Conservation (phyloP, 2,797 vertebrate genomes). For the Gorsachius magnificus region DNA sequence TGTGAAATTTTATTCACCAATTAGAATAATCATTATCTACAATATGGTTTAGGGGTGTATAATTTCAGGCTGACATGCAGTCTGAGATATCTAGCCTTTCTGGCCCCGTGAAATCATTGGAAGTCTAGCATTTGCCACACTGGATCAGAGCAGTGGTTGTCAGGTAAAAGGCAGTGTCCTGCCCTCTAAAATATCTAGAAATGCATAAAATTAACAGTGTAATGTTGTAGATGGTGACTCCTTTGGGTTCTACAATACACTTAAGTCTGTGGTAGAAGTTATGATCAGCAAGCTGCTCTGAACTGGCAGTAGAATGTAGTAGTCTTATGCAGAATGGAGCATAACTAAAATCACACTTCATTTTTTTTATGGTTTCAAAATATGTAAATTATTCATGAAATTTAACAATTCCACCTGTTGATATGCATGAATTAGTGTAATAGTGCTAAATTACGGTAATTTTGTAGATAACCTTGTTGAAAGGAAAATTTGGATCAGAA, state of each 20-base stretch:
- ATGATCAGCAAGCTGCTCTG: neutral
- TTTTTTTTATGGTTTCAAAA: neutral
- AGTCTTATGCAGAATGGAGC: neutral
- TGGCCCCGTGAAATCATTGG: neutral
- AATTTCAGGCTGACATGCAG: neutral
- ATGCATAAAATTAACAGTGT: neutral
- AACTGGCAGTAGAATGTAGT: neutral
- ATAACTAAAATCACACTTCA: neutral
- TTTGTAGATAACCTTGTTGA: neutral
- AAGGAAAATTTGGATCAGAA: neutral
- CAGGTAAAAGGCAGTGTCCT: neutral
- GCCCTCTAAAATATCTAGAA: neutral
- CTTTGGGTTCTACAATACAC: neutral
- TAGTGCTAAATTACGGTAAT: neutral
- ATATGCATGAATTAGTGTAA: neutral
- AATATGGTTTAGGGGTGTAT: neutral
- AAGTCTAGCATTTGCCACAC: neutral
- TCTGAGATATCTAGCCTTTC: neutral
- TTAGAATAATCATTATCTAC: neutral
- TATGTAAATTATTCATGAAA: neutral
- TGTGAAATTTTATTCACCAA: neutral
- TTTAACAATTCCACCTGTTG: neutral
- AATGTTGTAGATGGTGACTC: neutral
- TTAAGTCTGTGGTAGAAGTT: rapidly evolving
- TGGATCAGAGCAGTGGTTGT: neutral